phyloP scores from a whole-genome alignment of 2,797 vertebrate species.

The Dendrocincla tyrannina region DNA sequence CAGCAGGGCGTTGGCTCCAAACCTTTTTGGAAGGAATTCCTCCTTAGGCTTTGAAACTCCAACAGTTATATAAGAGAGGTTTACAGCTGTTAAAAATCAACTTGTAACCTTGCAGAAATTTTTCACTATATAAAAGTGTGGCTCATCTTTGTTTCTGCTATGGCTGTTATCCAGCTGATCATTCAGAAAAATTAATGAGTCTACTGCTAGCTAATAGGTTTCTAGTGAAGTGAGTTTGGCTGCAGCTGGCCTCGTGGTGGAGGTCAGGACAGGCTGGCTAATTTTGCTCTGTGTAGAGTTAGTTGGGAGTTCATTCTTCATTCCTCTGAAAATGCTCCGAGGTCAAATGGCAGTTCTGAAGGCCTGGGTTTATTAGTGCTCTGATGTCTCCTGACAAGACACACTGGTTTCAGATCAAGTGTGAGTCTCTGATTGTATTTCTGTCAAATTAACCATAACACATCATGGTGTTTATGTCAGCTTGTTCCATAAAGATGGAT shows the following conservation, averaged over 20 bases:
- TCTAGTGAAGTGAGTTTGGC: neutral
- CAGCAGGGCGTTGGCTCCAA: too few species aligned
- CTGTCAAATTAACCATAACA: neutral
- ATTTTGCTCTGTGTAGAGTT: neutral
- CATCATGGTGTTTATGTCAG: neutral
- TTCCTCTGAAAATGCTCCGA: neutral
- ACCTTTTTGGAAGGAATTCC: too few species aligned
- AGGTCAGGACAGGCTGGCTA: neutral
- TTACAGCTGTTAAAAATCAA: neutral
- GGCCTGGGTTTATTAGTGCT: neutral
- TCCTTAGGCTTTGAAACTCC: too few species aligned
- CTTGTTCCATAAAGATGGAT: neutral
- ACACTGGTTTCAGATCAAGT: neutral
- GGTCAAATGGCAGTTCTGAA: neutral
- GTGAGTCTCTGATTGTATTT: neutral
- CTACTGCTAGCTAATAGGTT: neutral
- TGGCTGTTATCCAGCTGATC: neutral
- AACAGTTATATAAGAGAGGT: neutral
- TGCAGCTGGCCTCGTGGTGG: neutral
- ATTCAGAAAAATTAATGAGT: constrained; percentile 11
- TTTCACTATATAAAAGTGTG: neutral
- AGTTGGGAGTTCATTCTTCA: neutral
- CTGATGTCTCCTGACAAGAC: neutral
- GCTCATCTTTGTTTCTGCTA: neutral
- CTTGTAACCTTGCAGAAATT: neutral